Base-by-base conservation (phyloP, 2,113 vertebrate genomes). In the Rhinopomastus cyanomelas region DNA sequence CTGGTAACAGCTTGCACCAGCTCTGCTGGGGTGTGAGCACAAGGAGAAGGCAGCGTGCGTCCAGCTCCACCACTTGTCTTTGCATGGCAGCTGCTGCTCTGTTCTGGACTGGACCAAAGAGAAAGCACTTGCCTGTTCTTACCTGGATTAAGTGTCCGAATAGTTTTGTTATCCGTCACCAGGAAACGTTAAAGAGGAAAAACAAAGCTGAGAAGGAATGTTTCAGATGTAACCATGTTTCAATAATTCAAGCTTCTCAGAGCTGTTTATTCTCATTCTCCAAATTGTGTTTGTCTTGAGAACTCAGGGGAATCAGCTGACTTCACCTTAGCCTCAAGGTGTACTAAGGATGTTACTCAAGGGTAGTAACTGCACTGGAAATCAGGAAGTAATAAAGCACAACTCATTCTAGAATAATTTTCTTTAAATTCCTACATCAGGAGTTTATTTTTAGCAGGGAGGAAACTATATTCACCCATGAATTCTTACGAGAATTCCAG, bases 181-280 rank as follows among this genome's bases (percentile, higher is more conserved):
- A 78, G n/a, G 46, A 29, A 73, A 76, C 11, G 72, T 48, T 32
- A 56, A 77, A 92, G 46, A 80, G 46, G 37, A 57, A 84, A 89
- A 88, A 10, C 6, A 59, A 53, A 29, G 15, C 53, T 44, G 29
- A 3, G n/a, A 67, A 65, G 23, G 89, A 90, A 78, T 69, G 3
- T 64, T 90, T 88, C 37, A 16, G 34, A 69, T 92, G 23, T 48
- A 91, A 85, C 64, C 92, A 94, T 80, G 16, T 90, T 93, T 96
- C 74, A 95, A 72, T 97, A 95, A 95, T 95, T 97, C 72, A 95
- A 71, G 69, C 79, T 88, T 95, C 94, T 91, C 62, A 72, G 81
- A 92, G 85, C 76, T 91, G 53, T 94, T 94, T 93, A 74, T 79
- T 96, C 67, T 95, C 44, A 34, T 52, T 94, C 67, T 89, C 52